These are phyloP conservation scores for Malaclemys terrapin DNA, from an alignment of 2,113 vertebrate species.

Conservation along the genomic window DNA sequence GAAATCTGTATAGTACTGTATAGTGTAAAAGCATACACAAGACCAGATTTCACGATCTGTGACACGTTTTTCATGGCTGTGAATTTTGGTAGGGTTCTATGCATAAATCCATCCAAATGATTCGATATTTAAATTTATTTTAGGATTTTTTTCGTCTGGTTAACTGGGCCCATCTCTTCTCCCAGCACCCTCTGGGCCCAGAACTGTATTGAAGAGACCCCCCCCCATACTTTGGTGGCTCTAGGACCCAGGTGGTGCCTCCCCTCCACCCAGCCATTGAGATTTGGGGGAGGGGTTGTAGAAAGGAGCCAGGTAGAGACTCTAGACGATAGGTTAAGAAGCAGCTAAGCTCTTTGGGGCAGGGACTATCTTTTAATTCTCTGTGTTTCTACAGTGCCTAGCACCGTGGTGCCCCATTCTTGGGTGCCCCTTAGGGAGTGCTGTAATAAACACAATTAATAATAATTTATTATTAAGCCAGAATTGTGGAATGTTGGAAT, in stretches of 20 bases:
- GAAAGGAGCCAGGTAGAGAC: not conserved
- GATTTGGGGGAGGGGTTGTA: not conserved
- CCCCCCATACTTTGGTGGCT: not conserved
- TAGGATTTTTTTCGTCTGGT: not conserved
- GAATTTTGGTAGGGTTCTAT: too few relatives aligned
- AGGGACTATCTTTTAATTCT: not conserved
- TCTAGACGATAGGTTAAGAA: not conserved
- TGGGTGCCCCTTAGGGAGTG: not conserved
- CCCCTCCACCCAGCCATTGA: not conserved
- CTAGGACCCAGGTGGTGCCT: not conserved
- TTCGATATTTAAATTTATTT: not conserved
- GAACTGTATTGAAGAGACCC: not conserved
- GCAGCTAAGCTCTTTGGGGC: not conserved
- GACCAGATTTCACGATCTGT: too few relatives aligned
- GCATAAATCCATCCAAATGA: not conserved
- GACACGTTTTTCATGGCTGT: too few relatives aligned
- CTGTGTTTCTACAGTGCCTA: not conserved
- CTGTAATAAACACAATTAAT: not conserved
- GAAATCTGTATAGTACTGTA: too few relatives aligned
- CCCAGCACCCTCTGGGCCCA: not conserved
- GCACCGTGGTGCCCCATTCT: not conserved
- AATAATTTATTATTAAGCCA: not conserved
- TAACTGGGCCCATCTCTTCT: not conserved
- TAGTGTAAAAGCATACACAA: too few relatives aligned
- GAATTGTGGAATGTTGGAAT: not conserved